These are phyloP conservation scores for Cynodonichthys magdalenae DNA, from an alignment of 2,797 vertebrate genomes.

Conservation along the genomic window DNA sequence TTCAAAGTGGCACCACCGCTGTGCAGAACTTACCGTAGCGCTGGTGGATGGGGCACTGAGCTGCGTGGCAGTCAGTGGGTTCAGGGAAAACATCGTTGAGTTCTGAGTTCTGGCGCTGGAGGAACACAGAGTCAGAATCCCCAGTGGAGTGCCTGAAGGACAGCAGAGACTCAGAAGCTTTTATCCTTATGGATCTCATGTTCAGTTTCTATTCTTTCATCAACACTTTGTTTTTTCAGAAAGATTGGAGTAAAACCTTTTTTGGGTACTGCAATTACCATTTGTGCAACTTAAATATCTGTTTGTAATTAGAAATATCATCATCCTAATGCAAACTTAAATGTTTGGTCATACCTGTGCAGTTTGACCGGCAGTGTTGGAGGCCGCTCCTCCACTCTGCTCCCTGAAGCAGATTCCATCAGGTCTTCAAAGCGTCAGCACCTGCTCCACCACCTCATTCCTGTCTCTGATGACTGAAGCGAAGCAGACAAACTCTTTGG, in stretches of 20 bases:
- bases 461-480: slow-evolving; percentile 15
- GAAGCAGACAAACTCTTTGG: slow-evolving; percentile 27
- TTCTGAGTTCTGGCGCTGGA: slow-evolving; percentile 23
- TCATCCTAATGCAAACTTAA: background rate
- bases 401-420: slow-evolving; percentile 52
- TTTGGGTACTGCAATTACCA: background rate
- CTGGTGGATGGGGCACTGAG: slow-evolving; percentile 77
- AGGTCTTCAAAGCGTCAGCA: slow-evolving; percentile 9
- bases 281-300: too few species aligned
- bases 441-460: slow-evolving; percentile 12
- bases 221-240: background rate
- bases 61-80: slow-evolving; percentile 69
- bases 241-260: background rate
- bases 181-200: background rate
- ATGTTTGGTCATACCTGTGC: slow-evolving; percentile 68
- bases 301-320: too few species aligned
- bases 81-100: slow-evolving; percentile 62
- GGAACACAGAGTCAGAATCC: slow-evolving; percentile 43
- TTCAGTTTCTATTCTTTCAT: background rate
- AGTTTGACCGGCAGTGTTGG: slow-evolving; percentile 80
- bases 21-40: slow-evolving; percentile 54
- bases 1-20: background rate
- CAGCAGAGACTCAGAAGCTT: slow-evolving; percentile 9
- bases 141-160: slow-evolving; percentile 56
- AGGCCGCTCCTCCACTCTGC: slow-evolving; percentile 43